Evolutionary conservation across 2,113 vertebrate species (phyloP), one percentile per base, ranked within the genome.

Genomic region (Paratilapia polleni): DNA sequence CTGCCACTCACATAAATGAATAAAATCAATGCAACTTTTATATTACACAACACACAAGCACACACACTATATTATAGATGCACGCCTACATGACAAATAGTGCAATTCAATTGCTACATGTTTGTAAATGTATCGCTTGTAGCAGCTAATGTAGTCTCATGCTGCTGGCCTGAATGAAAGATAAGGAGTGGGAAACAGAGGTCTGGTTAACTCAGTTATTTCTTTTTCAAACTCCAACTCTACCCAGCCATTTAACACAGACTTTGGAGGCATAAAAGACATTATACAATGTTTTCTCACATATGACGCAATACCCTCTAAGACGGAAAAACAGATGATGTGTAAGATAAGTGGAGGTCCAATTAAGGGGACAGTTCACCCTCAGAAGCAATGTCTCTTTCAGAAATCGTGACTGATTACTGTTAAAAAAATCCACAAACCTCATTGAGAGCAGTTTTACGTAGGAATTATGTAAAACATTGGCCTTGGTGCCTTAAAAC

Each of bases 261-360:
- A 41, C 41, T 70, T 22, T 54, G 41, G 58, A 70, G 0, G 1
- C 28, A 54, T n/a, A 61, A 57, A 80, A 3, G 1, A 26, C 36
- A 0, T 78, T 78, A 19, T 36, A 20, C 26, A 62, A 24, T 6
- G 34, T 9, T 59, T 68, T 70, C 6, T 52, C 26, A 52, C n/a
- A n/a, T 38, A 26, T 9, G 56, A 70, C 70, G 41, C 11, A 26
- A 0, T 41, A 24, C 20, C 62, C 24, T 64, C 20, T 1, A 34
- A 78, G 81, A 83, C 81, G 78, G 75, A 68, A 59, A 83, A 52
- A 41, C 4, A 59, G 75, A 60, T 83, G 13, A 52, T 60, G 62
- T 0, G 56, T 34, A 78, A 60, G 66, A 36, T 47, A 49, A 64
- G 2, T 31, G 24, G 15, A 41, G 52, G 56, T 66, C 58, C 2